These are phyloP conservation scores for Diplogasteroides magnus DNA, from an alignment of 1,140 invertebrate species.

Conservation along the genomic window DNA sequence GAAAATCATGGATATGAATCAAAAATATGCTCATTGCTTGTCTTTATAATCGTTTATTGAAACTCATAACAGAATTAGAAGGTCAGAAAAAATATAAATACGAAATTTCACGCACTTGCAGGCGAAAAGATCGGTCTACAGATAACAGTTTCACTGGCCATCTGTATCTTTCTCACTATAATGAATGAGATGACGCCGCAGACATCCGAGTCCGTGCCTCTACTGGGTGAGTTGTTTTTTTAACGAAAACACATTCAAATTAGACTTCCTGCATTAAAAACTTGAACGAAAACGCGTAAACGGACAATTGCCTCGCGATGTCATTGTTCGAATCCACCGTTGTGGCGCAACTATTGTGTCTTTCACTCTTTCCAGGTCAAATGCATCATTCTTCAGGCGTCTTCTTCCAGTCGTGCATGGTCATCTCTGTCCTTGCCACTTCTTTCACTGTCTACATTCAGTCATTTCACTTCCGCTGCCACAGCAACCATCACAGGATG, in stretches of 20 bases:
- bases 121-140: slow-evolving; percentile 91
- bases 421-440: slow-evolving; percentile 41
- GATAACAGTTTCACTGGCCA: slow-evolving; percentile 61
- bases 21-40: too few species aligned
- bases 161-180: slow-evolving; percentile 56
- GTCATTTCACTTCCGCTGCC: slow-evolving; percentile 39
- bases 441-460: slow-evolving; percentile 47
- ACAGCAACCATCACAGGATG: slow-evolving; percentile 34
- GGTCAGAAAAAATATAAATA: not conserved
- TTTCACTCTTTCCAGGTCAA: too few species aligned
- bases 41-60: not conserved
- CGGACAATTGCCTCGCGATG: not conserved
- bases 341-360: too few species aligned
- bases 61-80: not conserved
- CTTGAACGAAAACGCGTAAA: too few species aligned
- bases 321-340: not conserved
- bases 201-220: slow-evolving; percentile 89
- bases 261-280: too few species aligned
- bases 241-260: not conserved
- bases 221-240: slow-evolving; percentile 72
- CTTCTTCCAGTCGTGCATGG: slow-evolving; percentile 44
- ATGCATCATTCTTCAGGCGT: slow-evolving; percentile 25
- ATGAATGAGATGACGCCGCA: slow-evolving; percentile 74
- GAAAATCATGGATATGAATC: too few species aligned
- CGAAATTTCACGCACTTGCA: too few species aligned